Evolutionary conservation across 1,140 invertebrate species (phyloP), one percentile per base, ranked within the genome.

Genomic region (Sarcophaga peregrina): DNA sequence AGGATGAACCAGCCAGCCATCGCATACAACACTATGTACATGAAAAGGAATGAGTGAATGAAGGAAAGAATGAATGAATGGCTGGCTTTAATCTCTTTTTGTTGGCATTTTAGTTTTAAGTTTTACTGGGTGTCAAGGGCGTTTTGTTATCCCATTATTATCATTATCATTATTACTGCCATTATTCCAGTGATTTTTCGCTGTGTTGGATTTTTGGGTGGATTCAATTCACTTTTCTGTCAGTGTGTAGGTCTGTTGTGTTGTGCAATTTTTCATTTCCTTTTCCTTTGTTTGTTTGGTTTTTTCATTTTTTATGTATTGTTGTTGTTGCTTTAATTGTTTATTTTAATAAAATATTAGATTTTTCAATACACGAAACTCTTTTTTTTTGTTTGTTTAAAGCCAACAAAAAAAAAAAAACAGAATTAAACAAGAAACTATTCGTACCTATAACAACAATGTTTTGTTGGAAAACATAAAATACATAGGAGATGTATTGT

Each of bases 121-220:
- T 58, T 52, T 88, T 88, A 87, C 87, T 89, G 88, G 87, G 88
- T 89, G 88, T 89, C 88, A 89, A 89, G 88, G 88, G 88, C 88
- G 88, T 89, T 89, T 89, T 89, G 87, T 89, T 89, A 89, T 89
- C 86, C 88, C 87, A 89, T 89, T 89, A 88, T 89, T 78, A 78
- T 78, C 25, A 87, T 86, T 87, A 50, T 47, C 20, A 50, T 47
- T 37, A 37, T 37, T 37, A 37, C 25, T 37, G 4, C 25, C 25
- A 37, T 37, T 37, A 37, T 37, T 37, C 25, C 25, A 2, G 25
- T 37, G 25, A 37, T 37, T 37, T 37, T 37, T 37, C 25, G 25
- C 25, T 37, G 25, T 37, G n/a, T 37, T 37, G 25, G 25, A 37
- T 37, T 37, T 37, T 37, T 37, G 25, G 25, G 25, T 37, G 25